phyloP scores from a whole-genome alignment of 2,888 invertebrate species.

The Cephus rjabovi region DNA sequence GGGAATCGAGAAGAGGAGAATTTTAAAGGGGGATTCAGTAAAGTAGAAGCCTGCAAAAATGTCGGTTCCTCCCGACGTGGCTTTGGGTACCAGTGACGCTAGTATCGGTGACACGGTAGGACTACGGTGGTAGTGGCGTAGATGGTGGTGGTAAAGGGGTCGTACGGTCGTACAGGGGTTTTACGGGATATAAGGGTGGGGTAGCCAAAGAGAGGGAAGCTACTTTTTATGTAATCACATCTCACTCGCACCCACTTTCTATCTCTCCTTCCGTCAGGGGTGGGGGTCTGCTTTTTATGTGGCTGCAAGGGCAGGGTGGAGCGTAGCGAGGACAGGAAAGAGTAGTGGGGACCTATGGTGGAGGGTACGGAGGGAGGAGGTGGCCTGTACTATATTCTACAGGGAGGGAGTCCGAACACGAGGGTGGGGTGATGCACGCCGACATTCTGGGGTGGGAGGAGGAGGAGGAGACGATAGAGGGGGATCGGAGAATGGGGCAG shows the following conservation, averaged over 20 bases:
- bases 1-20: constrained; percentile 14
- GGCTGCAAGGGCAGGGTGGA: constrained; percentile 31
- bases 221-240: constrained; percentile 14
- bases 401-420: constrained; percentile 26
- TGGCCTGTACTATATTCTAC: constrained; percentile 19
- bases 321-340: constrained; percentile 21
- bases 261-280: not conserved
- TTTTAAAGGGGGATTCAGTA: not conserved
- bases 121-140: not conserved
- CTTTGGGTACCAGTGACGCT: not conserved
- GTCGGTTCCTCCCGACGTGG: not conserved
- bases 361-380: constrained; percentile 33
- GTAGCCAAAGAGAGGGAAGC: constrained; percentile 29
- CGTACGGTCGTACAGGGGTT: constrained; percentile 29
- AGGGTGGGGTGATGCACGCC: constrained; percentile 34
- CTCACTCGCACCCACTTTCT: constrained; percentile 2
- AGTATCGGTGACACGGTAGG: constrained; percentile 15
- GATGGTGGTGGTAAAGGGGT: constrained; percentile 28
- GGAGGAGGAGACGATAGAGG: constrained; percentile 22
- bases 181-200: constrained; percentile 15
- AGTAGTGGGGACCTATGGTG: constrained; percentile 20
- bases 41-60: not conserved
- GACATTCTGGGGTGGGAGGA: constrained; percentile 20
- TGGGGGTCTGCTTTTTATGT: constrained; percentile 14
- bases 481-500: constrained; percentile 18